Percentiles rank a stretch among this genome's conserved stretches.
Conservation (phyloP, 2,888 invertebrate species). For the Beris morrisii region DNA sequence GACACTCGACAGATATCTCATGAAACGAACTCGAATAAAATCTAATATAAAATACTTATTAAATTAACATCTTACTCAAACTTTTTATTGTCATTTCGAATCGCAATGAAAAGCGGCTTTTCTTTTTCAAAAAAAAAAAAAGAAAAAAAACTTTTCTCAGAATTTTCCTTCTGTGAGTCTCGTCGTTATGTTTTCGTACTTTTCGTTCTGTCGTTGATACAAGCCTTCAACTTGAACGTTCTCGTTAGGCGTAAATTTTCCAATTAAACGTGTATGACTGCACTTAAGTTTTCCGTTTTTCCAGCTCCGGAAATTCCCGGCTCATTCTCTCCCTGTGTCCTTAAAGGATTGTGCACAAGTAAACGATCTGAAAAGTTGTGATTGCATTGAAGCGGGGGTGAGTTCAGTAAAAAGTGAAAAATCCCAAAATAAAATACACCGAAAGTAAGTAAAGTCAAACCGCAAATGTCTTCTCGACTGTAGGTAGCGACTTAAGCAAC, state of each 20-base stretch:
- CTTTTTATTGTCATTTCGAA: no score
- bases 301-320: slow-evolving; percentile 10
- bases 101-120: slow-evolving; percentile 6
- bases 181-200: background rate
- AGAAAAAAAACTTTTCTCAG: background rate
- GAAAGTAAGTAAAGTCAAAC: slow-evolving; percentile 24
- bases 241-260: slow-evolving; percentile 32
- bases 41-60: no score
- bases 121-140: slow-evolving; percentile 3
- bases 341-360: slow-evolving; percentile 9
- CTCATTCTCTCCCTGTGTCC: slow-evolving; percentile 10
- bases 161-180: slow-evolving; percentile 2
- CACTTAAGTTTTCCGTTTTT: slow-evolving; percentile 32
- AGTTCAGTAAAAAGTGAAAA: background rate
- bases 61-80: no score
- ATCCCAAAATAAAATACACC: slow-evolving; percentile 18
- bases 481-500: no score
- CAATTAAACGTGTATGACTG: slow-evolving; percentile 33
- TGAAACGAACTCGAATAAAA: no score
- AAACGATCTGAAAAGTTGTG: slow-evolving; percentile 30
- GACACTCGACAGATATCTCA: no score
- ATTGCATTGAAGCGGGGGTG: no score
- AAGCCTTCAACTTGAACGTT: slow-evolving; percentile 26
- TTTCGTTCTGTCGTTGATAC: background rate
- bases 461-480: slow-evolving; percentile 17